Evolutionary conservation across 1,140 invertebrate species (phyloP), one percentile per base, ranked within the genome.

Genomic region (Hylyphantes graminicola): DNA sequence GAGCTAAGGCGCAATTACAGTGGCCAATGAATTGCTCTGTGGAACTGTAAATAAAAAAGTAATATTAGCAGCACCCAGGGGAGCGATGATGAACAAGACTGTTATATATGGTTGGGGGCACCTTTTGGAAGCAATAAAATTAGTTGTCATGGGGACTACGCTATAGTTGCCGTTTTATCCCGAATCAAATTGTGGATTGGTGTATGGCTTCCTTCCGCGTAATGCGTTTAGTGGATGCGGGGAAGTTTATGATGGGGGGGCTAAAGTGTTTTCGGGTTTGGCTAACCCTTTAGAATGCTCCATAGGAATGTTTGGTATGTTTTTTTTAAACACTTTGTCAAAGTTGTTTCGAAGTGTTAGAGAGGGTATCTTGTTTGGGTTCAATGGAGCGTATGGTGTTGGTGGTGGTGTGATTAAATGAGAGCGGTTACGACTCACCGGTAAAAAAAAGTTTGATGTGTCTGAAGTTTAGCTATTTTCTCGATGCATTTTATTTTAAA

Each of bases 81-180:
- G 77, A 80, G 67, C 77, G 54, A 70, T 80, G 54, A 80, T 59
- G 64, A 80, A 51, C 77, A 64, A 57, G 55, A n/a, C 21, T 70
- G 77, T 57, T 80, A 70, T 57, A 70, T 80, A 55, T 70, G 53
- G 15, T 17, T 55, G 13, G 4, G 63, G 68, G 68, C 54, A 70
- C 68, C 68, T 17, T 70, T 53, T 55, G 35, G 15, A 11, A 50
- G 76, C 65, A 70, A 50, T 70, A 70, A 80, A 80, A 80, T 70
- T 80, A 70, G 77, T 70, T 80, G 67, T 55, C 65, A 70, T 59
- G 65, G 77, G 7, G 35, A 80, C 53, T 11, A 55, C 53, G 35
- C 21, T 57, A 67, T 78, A 67, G 75, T 63, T 78, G 17, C 9
- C 76, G 63, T 78, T 72, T 76, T 61, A 78, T 70, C 35, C 17